Percentiles rank a stretch among this genome's conserved stretches.
phyloP scores from a whole-genome alignment of 2,888 invertebrate species.

The Drosophila neotestacea region DNA sequence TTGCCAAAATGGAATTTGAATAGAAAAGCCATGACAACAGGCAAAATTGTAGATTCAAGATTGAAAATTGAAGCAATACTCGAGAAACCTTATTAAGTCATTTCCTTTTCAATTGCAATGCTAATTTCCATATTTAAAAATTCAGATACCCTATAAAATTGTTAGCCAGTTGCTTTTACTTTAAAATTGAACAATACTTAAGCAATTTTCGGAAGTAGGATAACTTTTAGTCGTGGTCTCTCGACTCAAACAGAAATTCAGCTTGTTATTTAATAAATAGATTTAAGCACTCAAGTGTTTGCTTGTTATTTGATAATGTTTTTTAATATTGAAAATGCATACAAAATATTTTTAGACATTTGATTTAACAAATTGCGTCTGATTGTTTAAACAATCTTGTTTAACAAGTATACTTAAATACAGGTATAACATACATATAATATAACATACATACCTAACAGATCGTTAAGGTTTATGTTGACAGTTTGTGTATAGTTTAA shows the following conservation, averaged over 20 bases:
- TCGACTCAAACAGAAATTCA: background rate
- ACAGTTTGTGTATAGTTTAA: too few species aligned
- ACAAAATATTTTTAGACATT: background rate
- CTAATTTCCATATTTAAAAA: background rate
- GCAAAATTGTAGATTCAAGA: slow-evolving; percentile 7
- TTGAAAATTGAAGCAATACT: slow-evolving; percentile 8
- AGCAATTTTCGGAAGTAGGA: background rate
- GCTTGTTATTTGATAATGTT: slow-evolving; percentile 11
- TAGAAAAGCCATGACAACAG: slow-evolving; percentile 14
- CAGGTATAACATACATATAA: too few species aligned
- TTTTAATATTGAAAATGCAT: background rate
- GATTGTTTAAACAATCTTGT: background rate
- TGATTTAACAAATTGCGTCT: background rate
- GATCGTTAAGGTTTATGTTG: too few species aligned
- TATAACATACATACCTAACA: too few species aligned
- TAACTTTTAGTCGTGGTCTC: background rate
- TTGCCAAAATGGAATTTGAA: slow-evolving; percentile 13
- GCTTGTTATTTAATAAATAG: slow-evolving; percentile 1
- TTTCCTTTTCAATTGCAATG: slow-evolving; percentile 22
- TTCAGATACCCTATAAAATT: background rate
- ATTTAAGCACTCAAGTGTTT: slow-evolving; percentile 33
- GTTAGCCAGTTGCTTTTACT: background rate
- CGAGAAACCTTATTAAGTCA: slow-evolving; percentile 19
- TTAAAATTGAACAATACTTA: background rate
- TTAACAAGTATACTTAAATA: background rate